Evolutionary conservation across 2,113 vertebrate genomes (phyloP), one percentile per base, ranked within the genome.

Genomic region (Marmota monax): DNA sequence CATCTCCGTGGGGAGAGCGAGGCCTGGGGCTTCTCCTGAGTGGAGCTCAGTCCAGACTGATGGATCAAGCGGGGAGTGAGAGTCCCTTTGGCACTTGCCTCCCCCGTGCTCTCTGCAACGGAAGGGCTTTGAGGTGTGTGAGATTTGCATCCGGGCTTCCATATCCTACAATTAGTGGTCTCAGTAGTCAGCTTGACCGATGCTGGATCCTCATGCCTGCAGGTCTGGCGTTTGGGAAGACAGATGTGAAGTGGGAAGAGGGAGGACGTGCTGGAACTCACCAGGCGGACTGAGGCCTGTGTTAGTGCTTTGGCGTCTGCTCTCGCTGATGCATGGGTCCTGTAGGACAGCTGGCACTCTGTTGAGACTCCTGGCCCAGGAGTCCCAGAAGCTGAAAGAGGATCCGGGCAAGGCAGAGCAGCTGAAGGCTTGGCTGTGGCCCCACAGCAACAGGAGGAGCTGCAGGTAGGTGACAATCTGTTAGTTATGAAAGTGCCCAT

Each of bases 221-320:
- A 48, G 61, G 74, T n/a, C 12, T 72, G 74, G 61, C 2, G 1
- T 65, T 63, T 39, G 70, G 72, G 53, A 56, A 88, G 79, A 61
- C 25, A 39, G 25, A 7, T 12, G 5, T 17, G 14, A 42, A 76
- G 45, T 17, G 22, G 53, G 34, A 48, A 72, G 61, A 20, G 8
- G 0, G 7, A 56, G 72, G 48, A 51, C 5, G 18, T 39, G 7
- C 17, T 67, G 76, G 85, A 72, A 70, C 20, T 29, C 23, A 7
- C 0, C 5, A n/a, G 11, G 39, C 1, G 39, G 67, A 42, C 29
- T 4, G 67, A 85, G 25, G 58, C 20, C 65, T 2, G 0, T 1
- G 7, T 53, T 29, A 7, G 18, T 39, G 34, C 53, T 58, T 56
- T 79, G 56, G 70, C 70, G 29, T 83, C 70, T 92, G 90, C 34